Percentiles rank a stretch among this genome's conserved stretches.
phyloP scores from a whole-genome alignment of 2,888 invertebrate species.

The Callinectes sapidus region DNA sequence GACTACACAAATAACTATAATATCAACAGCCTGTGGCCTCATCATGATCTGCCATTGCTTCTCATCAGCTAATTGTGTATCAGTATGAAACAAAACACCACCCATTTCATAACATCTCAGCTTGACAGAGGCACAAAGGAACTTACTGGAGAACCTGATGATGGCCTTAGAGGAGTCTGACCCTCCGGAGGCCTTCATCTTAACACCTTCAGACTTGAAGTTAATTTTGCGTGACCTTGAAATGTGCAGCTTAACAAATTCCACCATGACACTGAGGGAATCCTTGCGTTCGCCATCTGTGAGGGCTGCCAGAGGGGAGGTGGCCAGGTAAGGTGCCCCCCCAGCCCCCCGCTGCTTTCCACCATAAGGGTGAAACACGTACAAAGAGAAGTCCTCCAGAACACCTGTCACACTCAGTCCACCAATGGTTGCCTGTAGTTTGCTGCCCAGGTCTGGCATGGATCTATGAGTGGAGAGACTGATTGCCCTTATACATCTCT shows the following conservation, averaged over 20 bases:
- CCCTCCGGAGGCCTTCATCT: slow-evolving; percentile 48
- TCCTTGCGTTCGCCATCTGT: slow-evolving; percentile 94
- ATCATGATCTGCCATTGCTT: background rate
- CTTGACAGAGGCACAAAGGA: slow-evolving; percentile 1
- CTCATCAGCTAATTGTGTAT: background rate
- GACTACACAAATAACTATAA: background rate
- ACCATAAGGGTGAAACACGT: slow-evolving; percentile 98
- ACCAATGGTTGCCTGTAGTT: slow-evolving; percentile 81
- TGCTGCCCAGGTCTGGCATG: slow-evolving; percentile 57
- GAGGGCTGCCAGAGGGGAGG: slow-evolving; percentile 73
- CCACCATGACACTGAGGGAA: slow-evolving; percentile 95
- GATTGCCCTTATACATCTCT: background rate
- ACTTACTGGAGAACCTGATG: slow-evolving; percentile 91
- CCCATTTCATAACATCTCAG: background rate
- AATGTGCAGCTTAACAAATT: slow-evolving; percentile 96
- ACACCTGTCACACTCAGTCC: slow-evolving; percentile 96
- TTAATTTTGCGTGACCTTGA: slow-evolving; percentile 93
- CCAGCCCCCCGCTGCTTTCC: slow-evolving; percentile 85
- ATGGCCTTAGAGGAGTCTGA: slow-evolving; percentile 80
- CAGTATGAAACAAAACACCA: background rate
- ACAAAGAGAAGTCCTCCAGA: slow-evolving; percentile 96
- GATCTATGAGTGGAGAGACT: slow-evolving; percentile 45
- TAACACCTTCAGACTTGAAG: slow-evolving; percentile 81
- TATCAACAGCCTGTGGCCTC: background rate
- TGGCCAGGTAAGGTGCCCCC: slow-evolving; percentile 50